Percentiles rank a stretch among this genome's conserved stretches.
Conservation (phyloP, 2,797 vertebrate species). For the Ispidina lecontei region DNA sequence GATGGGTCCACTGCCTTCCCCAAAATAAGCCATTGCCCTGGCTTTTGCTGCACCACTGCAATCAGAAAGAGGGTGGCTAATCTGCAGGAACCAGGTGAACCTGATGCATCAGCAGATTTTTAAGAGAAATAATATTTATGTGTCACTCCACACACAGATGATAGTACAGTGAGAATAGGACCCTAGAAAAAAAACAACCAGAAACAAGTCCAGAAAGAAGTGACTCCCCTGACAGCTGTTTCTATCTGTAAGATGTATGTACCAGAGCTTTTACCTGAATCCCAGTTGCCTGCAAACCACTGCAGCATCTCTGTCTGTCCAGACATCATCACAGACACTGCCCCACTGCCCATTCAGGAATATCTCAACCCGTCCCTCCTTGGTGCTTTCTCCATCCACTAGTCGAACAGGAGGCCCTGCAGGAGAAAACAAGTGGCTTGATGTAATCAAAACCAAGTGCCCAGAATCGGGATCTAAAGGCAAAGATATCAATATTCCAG, state of each 20-base stretch:
- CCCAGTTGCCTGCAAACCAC: conserved; percentile 90
- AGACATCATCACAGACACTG: conserved; percentile 86
- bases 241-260: not conserved
- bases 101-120: not conserved
- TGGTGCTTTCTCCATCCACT: conserved; percentile 84
- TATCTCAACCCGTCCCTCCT: conserved; percentile 87
- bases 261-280: conserved; percentile 74
- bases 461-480: not conserved
- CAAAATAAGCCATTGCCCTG: conserved; percentile 87
- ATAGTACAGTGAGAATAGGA: not conserved
- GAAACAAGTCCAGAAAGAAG: not conserved
- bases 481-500: not conserved
- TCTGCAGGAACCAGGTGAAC: not conserved
- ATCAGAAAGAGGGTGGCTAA: conserved; percentile 18
- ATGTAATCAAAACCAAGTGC: not conserved
- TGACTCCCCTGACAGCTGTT: not conserved
- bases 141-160: not conserved
- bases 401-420: conserved; percentile 79
- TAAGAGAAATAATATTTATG: not conserved
- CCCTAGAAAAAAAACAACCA: not conserved
- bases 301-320: conserved; percentile 84
- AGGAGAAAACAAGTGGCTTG: not conserved
- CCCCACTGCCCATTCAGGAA: conserved; percentile 85
- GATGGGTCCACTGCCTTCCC: conserved; percentile 83
- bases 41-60: conserved; percentile 85